Conservation (phyloP, 1,140 invertebrate genomes). For the Conopomorpha cramerella region DNA sequence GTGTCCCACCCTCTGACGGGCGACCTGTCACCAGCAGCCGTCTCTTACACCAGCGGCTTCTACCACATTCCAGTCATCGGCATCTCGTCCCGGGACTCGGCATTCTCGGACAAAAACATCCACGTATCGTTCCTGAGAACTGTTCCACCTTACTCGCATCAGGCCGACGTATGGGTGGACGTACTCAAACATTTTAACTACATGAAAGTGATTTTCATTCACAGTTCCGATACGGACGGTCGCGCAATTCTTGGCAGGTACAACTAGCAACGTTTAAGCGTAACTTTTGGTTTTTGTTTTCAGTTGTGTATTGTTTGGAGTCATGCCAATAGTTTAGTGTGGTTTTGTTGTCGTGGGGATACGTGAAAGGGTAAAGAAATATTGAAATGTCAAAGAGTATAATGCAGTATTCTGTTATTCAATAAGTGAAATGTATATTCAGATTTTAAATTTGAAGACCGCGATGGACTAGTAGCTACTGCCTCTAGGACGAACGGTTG, state of each 20-base stretch:
- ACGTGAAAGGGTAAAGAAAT: too few species aligned
- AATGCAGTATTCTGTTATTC: too few species aligned
- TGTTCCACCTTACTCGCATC: constrained; percentile 95
- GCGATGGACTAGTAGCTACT: too few species aligned
- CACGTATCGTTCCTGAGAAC: constrained; percentile 96
- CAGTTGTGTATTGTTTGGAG: too few species aligned
- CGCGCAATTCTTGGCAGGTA: constrained; percentile 87
- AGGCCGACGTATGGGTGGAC: constrained; percentile 97
- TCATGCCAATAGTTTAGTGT: too few species aligned
- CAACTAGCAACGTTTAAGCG: too few species aligned
- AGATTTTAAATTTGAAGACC: too few species aligned
- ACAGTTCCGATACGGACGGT: constrained; percentile 95
- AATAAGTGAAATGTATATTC: too few species aligned
- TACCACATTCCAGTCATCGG: constrained; percentile 98
- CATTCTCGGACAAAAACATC: constrained; percentile 98
- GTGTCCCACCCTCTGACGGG: constrained; percentile 84
- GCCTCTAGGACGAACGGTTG: too few species aligned
- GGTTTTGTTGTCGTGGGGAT: too few species aligned
- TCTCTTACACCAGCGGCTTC: constrained; percentile 97
- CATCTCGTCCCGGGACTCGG: constrained; percentile 94
- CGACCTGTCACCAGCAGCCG: constrained; percentile 89
- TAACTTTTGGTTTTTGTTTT: too few species aligned
- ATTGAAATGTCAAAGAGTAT: too few species aligned
- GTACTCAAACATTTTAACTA: constrained; percentile 92
- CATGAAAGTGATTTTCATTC: constrained; percentile 95